These are phyloP conservation scores for Oryzias dopingdopingensis DNA, from an alignment of 2,797 vertebrate genomes.

Conservation along the genomic window DNA sequence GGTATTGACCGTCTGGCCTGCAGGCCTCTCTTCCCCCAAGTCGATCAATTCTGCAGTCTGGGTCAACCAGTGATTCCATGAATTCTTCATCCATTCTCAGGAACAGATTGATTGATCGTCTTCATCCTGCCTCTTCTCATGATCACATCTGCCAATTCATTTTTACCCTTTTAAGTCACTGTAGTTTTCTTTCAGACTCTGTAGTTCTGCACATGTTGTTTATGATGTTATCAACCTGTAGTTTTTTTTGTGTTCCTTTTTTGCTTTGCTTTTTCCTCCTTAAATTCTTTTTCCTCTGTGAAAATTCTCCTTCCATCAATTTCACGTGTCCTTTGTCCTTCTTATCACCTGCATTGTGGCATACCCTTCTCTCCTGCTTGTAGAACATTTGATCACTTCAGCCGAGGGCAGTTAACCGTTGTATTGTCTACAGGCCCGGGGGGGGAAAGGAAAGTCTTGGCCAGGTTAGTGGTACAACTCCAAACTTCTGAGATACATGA, in stretches of 20 bases:
- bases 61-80: slow-evolving; percentile 52
- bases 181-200: slow-evolving; percentile 26
- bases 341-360: slow-evolving; percentile 45
- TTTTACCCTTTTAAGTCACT: slow-evolving; percentile 43
- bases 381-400: slow-evolving; percentile 71
- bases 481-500: slow-evolving; percentile 7
- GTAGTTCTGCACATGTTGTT: slow-evolving; percentile 50
- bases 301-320: slow-evolving; percentile 6
- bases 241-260: slow-evolving; percentile 35
- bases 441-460: slow-evolving; percentile 72
- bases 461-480: slow-evolving; percentile 75
- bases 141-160: slow-evolving; percentile 43
- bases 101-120: slow-evolving; percentile 42
- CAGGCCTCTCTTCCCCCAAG: slow-evolving; percentile 42
- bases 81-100: slow-evolving; percentile 28
- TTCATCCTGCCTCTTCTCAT: slow-evolving; percentile 30
- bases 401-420: slow-evolving; percentile 75
- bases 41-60: slow-evolving; percentile 60
- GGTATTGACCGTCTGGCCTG: slow-evolving; percentile 60
- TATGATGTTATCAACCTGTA: slow-evolving; percentile 52
- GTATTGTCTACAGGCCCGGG: slow-evolving; percentile 70
- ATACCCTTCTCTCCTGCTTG: slow-evolving; percentile 56
- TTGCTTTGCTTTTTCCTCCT: slow-evolving; percentile 14
- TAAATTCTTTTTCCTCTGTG: slow-evolving; percentile 12
- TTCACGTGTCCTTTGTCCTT: slow-evolving; percentile 21